Evolutionary conservation across 2,797 vertebrate species (phyloP), one percentile per base, ranked within the genome.

Genomic region (Luscinia luscinia): DNA sequence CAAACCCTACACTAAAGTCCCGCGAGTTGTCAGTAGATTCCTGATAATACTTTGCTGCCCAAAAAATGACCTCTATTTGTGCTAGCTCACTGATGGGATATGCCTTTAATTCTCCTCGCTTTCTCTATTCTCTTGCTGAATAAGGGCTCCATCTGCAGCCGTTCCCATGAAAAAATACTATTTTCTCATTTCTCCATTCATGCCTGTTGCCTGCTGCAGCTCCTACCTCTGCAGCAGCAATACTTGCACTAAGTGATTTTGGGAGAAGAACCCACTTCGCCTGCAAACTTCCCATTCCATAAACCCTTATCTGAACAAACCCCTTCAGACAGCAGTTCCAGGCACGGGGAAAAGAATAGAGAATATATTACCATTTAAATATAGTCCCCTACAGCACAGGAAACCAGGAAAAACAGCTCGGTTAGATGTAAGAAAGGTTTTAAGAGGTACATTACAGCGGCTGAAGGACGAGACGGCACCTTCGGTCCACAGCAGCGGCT

Each of bases 111-210:
- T 36, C 24, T 43, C n/a, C 16, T 28, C 28, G 62, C 28, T 55
- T 34, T 66, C 64, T 59, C 24, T n/a, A 8, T 28, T 20, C 27
- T 62, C 45, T 51, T 24, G 36, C 26, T 41, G 27, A 9, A 3
- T 16, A 49, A 7, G 2, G 46, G 57, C 34, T 76, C 38, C 19
- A 41, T 43, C 30, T 9, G 24, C 1, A 0, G 6, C 48, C 4
- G 0, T 32, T 67, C 45, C 38, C 23, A 36, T 3, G 24, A 51
- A 62, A 76, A 90, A 69, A 30, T 1, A 23, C 40, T 84, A 8
- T 61, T 22, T 74, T 41, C 45, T 14, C 4, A 45, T 87, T 78
- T 57, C 49, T 57, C 38, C 46, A 46, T 61, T 41, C 63, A 9
- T 0, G 21, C 24, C 40, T n/a, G 28, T 58, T 32, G 46, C 61